Evolutionary conservation across 2,888 invertebrate genomes (phyloP).

Genomic region (Germaria angustata): DNA sequence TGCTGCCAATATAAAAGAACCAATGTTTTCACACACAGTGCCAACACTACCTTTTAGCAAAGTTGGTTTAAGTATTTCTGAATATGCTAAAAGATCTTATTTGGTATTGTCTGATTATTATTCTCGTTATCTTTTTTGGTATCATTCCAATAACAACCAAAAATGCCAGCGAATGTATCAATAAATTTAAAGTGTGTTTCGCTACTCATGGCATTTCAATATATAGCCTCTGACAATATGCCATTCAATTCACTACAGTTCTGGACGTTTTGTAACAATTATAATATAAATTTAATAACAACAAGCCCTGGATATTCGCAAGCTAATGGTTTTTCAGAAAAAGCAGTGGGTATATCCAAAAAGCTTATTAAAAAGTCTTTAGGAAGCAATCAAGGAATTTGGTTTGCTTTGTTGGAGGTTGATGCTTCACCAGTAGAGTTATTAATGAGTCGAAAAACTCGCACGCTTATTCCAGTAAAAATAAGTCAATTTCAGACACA

Average conservation of each 20-base stretch:
- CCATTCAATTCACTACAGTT: conserved; percentile 56
- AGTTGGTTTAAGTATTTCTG: conserved; percentile 44
- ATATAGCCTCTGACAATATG: conserved; percentile 52
- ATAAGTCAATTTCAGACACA: neutral
- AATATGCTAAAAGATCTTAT: conserved; percentile 46
- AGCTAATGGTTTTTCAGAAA: conserved; percentile 62
- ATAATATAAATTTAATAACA: conserved; percentile 50
- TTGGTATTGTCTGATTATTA: conserved; percentile 50
- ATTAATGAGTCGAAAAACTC: conserved; percentile 55
- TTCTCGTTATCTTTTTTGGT: conserved; percentile 63
- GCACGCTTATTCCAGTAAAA: neutral
- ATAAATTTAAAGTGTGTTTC: conserved; percentile 57
- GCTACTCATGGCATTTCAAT: conserved; percentile 61
- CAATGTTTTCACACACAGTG: conserved; percentile 47
- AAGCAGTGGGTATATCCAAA: conserved; percentile 50
- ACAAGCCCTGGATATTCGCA: conserved; percentile 61
- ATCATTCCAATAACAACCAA: conserved; percentile 61
- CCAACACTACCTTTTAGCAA: conserved; percentile 13
- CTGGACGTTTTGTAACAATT: conserved; percentile 41
- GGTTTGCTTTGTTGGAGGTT: conserved; percentile 42
- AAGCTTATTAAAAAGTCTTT: conserved; percentile 42
- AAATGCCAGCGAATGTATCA: conserved; percentile 60
- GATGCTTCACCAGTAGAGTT: conserved; percentile 57
- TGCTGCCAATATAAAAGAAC: conserved; percentile 56
- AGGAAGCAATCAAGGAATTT: conserved; percentile 42